Evolutionary conservation across 2,888 invertebrate species (phyloP).

Genomic region (Amphimallon solstitiale): DNA sequence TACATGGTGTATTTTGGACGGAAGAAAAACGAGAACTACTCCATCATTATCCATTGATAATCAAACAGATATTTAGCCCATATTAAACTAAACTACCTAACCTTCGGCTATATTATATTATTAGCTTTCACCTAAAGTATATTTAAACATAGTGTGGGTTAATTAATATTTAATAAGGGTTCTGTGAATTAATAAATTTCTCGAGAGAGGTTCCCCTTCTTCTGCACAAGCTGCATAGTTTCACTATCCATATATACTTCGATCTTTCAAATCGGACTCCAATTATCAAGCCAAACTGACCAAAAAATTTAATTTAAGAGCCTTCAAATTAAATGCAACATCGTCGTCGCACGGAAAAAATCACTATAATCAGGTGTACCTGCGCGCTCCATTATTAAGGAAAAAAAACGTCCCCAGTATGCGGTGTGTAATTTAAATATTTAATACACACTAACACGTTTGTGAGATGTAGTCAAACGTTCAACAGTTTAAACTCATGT

Average conservation of each 20-base stretch:
- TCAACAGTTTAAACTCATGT: conserved; percentile 17
- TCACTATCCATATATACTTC: neutral
- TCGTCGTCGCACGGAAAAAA: neutral
- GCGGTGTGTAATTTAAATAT: conserved; percentile 26
- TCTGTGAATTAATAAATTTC: neutral
- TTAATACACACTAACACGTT: conserved; percentile 11
- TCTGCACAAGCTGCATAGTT: neutral
- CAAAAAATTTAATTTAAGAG: neutral
- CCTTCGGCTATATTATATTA: neutral
- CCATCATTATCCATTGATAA: conserved; percentile 3
- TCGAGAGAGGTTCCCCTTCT: neutral
- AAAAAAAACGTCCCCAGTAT: neutral
- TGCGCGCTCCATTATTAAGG: neutral
- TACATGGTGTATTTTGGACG: too few species aligned
- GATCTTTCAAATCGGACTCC: neutral
- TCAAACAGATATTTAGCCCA: neutral
- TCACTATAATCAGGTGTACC: conserved; percentile 1
- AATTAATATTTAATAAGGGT: conserved; percentile 7
- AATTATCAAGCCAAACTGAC: neutral
- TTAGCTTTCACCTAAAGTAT: neutral
- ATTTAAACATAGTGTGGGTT: neutral
- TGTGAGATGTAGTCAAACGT: conserved; percentile 8
- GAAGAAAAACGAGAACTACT: neutral
- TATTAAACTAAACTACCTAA: neutral
- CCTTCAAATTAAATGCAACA: conserved; percentile 1